Evolutionary conservation across 2,888 invertebrate genomes (phyloP).

Genomic region (Lasius fuliginosus): DNA sequence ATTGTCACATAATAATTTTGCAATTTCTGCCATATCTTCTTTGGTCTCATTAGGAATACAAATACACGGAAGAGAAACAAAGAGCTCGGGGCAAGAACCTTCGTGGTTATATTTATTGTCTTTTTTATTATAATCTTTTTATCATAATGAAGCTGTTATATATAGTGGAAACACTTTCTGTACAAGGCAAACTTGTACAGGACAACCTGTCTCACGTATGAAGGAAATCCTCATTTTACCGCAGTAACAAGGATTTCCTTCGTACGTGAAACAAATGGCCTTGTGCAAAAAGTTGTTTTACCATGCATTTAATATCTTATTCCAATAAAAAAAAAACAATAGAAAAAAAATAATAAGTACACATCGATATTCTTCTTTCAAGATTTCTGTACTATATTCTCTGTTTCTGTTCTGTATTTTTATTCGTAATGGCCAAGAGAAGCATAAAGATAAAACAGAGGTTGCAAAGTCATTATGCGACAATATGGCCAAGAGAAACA

Average conservation of each 20-base stretch:
- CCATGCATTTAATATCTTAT: not conserved
- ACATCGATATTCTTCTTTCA: not conserved
- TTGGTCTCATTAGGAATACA: not conserved
- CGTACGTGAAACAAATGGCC: not conserved
- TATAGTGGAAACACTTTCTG: not conserved
- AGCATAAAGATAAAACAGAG: not conserved
- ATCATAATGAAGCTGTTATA: not conserved
- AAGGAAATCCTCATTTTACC: not conserved
- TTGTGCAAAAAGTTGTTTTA: not conserved
- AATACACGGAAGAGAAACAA: not conserved
- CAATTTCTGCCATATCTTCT: constrained; percentile 2
- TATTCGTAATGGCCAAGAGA: not conserved
- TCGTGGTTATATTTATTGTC: not conserved
- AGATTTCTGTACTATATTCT: not conserved
- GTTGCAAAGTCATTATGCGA: not conserved
- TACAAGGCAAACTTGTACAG: not conserved
- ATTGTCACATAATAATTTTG: not conserved
- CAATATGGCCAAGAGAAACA: not conserved
- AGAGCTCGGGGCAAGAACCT: not conserved
- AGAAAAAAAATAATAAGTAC: not conserved
- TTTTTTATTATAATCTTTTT: constrained; percentile 7
- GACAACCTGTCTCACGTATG: not conserved
- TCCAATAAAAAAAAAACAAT: not conserved
- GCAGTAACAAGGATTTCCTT: not conserved
- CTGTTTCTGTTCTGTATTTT: not conserved